These are phyloP conservation scores for Zaprionus camerounensis DNA, from an alignment of 1,140 invertebrate genomes.

Conservation along the genomic window DNA sequence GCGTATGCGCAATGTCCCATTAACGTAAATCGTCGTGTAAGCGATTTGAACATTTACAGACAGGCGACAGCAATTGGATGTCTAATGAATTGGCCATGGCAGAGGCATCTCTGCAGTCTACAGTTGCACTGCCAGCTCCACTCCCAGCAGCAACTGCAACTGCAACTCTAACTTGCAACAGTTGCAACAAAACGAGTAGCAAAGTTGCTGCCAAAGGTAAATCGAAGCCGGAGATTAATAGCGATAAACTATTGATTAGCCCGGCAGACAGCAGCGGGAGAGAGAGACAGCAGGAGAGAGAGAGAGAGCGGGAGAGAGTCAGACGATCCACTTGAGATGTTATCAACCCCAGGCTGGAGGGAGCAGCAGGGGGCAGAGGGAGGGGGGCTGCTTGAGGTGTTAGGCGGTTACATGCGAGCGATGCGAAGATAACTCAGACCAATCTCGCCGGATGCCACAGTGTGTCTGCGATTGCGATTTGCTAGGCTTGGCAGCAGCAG, in stretches of 20 bases:
- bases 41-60: constrained; percentile 71
- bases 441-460: constrained; percentile 46
- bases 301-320: not conserved
- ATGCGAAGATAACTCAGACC: constrained; percentile 72
- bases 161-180: not conserved
- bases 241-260: constrained; percentile 82
- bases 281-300: not conserved
- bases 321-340: constrained; percentile 64
- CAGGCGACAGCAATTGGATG: constrained; percentile 77
- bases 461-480: constrained; percentile 5
- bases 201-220: constrained; percentile 74
- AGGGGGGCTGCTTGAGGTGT: not conserved
- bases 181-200: constrained; percentile 73
- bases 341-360: constrained; percentile 45
- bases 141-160: constrained; percentile 2
- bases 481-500: too few relatives aligned
- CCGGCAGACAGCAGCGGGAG: constrained; percentile 39
- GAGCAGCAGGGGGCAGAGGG: not conserved
- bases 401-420: constrained; percentile 71
- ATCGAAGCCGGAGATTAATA: constrained; percentile 80
- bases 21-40: constrained; percentile 61
- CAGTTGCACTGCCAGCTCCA: constrained; percentile 9
- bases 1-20: constrained; percentile 71
- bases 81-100: constrained; percentile 66
- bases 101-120: not conserved